Evolutionary conservation across 2,113 vertebrate genomes (phyloP), one percentile per base, ranked within the genome.

Genomic region (Hipposideros armiger): DNA sequence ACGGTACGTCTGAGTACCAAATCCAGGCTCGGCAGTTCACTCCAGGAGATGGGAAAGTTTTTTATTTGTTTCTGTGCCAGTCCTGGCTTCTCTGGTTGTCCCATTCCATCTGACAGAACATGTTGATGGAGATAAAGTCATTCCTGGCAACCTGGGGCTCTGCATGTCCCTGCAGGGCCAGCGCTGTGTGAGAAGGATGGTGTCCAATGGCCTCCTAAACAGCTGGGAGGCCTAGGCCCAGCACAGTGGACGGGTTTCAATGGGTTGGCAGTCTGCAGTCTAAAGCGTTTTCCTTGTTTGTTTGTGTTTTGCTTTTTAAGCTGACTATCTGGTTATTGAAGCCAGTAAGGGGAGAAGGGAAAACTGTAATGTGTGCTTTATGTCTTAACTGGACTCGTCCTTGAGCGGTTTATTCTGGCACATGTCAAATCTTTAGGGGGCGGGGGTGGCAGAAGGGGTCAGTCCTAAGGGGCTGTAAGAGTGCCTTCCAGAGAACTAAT

Each of bases 391-490:
- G 92, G 95, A 24, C 30, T 56, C 45, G 26, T 89, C 86, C 96
- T 77, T 40, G 32, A n/a, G 69, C 11, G 96, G 93, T 93, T 98
- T 97, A 45, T 83, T 96, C 96, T 98, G 98, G 98, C 93, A 85
- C 26, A 1, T 15, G 56, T 78, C 94, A 0, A 19, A 58, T 15
- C 80, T 91, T 56, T 32, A 88, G 93, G 50, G 93, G 64, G 47
- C 24, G 80, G 94, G 14, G 95, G 92, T 62, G 19, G 66, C 82
- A 19, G 50, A 82, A 90, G 94, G 90, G 91, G 62, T 40, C 4
- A 15, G 36, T 78, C 89, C 87, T n/a, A 30, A 47, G 94, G 74
- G 86, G 54, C 72, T 32, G 13, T 0, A 32, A 13, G 50, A 93
- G 66, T 1, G 9, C 40, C 81, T 95, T 69, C 54, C 47, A 92